These are phyloP conservation scores for Emydocephalus ijimae DNA, from an alignment of 2,113 vertebrate genomes.

Conservation along the genomic window DNA sequence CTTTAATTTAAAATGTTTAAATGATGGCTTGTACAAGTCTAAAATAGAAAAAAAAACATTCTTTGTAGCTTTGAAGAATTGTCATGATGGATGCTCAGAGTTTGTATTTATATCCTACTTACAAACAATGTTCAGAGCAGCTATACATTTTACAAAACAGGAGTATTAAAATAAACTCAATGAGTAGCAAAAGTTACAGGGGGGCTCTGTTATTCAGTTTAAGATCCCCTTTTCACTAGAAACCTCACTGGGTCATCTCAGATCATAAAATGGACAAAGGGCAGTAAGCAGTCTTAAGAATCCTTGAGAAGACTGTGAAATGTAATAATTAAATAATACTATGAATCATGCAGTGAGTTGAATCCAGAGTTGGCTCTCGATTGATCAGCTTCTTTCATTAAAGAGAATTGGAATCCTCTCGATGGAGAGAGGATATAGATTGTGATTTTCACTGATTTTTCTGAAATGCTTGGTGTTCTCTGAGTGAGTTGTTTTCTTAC, in stretches of 20 bases:
- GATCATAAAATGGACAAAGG: background rate
- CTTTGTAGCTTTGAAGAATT: background rate
- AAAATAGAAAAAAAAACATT: background rate
- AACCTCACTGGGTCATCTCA: background rate
- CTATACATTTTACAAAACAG: background rate
- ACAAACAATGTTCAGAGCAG: background rate
- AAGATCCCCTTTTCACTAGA: background rate
- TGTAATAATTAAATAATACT: background rate
- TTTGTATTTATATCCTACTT: background rate
- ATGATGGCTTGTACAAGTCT: background rate
- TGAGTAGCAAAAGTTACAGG: background rate
- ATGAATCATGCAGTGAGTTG: background rate
- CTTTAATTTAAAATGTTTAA: background rate
- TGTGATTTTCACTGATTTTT: background rate
- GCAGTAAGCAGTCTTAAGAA: background rate
- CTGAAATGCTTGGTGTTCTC: background rate
- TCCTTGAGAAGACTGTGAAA: background rate
- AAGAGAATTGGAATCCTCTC: background rate
- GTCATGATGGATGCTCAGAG: background rate
- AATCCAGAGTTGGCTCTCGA: background rate
- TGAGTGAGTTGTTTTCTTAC: background rate
- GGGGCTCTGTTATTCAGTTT: background rate
- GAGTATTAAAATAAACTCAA: background rate
- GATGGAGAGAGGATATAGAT: background rate
- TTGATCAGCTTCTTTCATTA: too few species aligned